phyloP scores from a whole-genome alignment of 2,888 invertebrate genomes.

The Metellina segmentata region DNA sequence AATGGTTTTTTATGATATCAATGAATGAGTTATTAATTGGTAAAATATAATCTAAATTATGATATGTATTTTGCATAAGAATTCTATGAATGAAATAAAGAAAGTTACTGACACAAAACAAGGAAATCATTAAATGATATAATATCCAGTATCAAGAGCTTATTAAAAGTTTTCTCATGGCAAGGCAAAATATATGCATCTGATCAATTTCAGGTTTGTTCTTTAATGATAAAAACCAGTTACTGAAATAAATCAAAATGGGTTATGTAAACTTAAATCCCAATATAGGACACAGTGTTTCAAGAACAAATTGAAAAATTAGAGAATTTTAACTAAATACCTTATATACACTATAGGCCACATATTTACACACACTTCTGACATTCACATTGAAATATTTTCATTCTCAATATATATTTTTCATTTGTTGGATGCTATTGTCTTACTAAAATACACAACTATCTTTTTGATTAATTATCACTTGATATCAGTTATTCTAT shows the following conservation, averaged over 20 bases:
- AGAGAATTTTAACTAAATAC: too few relatives aligned
- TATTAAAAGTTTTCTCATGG: not conserved
- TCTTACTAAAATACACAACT: not conserved
- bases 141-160: not conserved
- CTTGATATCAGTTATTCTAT: not conserved
- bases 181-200: not conserved
- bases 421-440: not conserved
- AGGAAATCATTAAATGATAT: not conserved
- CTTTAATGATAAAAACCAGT: not conserved
- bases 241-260: not conserved
- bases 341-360: too few relatives aligned
- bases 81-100: not conserved
- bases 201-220: not conserved
- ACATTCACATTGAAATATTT: not conserved
- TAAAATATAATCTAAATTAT: slow-evolving; percentile 1
- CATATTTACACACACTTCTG: not conserved
- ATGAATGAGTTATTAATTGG: not conserved
- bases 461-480: not conserved
- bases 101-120: not conserved
- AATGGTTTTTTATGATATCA: not conserved
- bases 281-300: not conserved
- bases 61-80: not conserved
- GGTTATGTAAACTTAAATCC: not conserved
- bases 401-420: not conserved
- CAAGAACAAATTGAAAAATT: not conserved